Percentiles rank a stretch among this genome's conserved stretches.
phyloP scores from a whole-genome alignment of 2,113 vertebrate species.

The Tachysurus vachellii region DNA sequence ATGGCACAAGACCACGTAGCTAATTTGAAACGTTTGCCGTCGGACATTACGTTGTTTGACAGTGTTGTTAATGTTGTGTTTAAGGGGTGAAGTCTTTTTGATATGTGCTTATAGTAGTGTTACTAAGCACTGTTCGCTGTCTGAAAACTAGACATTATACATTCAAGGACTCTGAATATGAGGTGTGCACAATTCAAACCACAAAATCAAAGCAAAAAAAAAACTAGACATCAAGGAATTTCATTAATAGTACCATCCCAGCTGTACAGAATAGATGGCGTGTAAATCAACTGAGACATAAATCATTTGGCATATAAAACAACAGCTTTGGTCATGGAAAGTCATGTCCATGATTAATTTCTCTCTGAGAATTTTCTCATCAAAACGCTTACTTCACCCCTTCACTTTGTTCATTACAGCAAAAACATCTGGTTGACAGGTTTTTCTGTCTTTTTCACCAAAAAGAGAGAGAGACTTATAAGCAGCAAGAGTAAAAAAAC shows the following conservation, averaged over 20 bases:
- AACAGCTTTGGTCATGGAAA: slow-evolving; percentile 68
- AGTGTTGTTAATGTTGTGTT: slow-evolving; percentile 19
- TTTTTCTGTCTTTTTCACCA: slow-evolving; percentile 62
- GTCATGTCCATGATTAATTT: slow-evolving; percentile 83
- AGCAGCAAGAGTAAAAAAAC: slow-evolving; percentile 58
- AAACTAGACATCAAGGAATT: slow-evolving; percentile 34
- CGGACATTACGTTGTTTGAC: slow-evolving; percentile 12
- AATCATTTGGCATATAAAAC: slow-evolving; percentile 71
- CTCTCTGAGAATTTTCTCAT: slow-evolving; percentile 78
- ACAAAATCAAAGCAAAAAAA: slow-evolving; percentile 24
- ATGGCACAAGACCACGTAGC: slow-evolving; percentile 5
- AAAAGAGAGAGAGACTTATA: slow-evolving; percentile 53
- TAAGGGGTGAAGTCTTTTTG: background rate
- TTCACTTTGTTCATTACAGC: slow-evolving; percentile 83
- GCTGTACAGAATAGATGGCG: slow-evolving; percentile 51
- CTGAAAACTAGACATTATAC: slow-evolving; percentile 48
- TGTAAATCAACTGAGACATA: slow-evolving; percentile 58
- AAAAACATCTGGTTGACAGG: slow-evolving; percentile 85
- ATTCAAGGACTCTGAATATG: slow-evolving; percentile 41
- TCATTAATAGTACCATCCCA: slow-evolving; percentile 37
- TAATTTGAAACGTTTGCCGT: slow-evolving; percentile 25
- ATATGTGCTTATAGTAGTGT: slow-evolving; percentile 1
- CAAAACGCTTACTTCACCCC: slow-evolving; percentile 86
- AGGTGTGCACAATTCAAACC: slow-evolving; percentile 37
- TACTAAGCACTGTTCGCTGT: slow-evolving; percentile 34